Percentiles rank a stretch among this genome's conserved stretches.
These are phyloP conservation scores for Coptodon bakossiorum DNA, from an alignment of 2,113 vertebrate species.

Conservation along the genomic window DNA sequence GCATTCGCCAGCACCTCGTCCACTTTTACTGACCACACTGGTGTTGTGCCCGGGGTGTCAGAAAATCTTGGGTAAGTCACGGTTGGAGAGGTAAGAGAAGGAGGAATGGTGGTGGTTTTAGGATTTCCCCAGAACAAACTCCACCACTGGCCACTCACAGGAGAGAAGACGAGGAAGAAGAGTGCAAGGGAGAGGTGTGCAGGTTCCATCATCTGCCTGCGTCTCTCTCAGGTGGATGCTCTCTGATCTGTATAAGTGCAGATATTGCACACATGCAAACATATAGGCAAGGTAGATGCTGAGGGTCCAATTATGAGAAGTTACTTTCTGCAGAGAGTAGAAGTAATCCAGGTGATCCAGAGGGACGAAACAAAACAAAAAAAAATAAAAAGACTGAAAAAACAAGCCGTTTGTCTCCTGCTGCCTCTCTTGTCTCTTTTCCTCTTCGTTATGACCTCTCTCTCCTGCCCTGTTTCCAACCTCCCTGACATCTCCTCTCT, in stretches of 20 bases:
- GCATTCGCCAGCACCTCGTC: background rate
- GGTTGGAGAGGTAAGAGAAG: background rate
- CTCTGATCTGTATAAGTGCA: background rate
- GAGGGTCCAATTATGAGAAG: background rate
- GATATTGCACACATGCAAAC: background rate
- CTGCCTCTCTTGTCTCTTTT: background rate
- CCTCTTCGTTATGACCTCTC: background rate
- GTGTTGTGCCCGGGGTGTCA: background rate
- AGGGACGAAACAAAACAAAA: background rate
- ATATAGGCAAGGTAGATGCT: background rate
- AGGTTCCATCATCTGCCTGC: conserved; percentile 37
- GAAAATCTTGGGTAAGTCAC: background rate
- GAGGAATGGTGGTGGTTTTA: background rate
- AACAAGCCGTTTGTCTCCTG: background rate
- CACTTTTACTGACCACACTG: background rate
- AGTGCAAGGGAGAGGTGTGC: background rate
- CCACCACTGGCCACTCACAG: conserved; percentile 62
- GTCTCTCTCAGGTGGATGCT: background rate
- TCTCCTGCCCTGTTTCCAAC: background rate
- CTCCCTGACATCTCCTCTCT: conserved; percentile 20
- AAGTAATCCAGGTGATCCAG: background rate
- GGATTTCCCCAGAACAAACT: conserved; percentile 33
- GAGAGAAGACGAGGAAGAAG: conserved; percentile 35
- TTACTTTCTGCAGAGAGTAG: background rate
- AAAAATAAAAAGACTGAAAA: background rate